Conservation (phyloP, 2,797 vertebrate genomes). For the Malurus leucopterus region DNA sequence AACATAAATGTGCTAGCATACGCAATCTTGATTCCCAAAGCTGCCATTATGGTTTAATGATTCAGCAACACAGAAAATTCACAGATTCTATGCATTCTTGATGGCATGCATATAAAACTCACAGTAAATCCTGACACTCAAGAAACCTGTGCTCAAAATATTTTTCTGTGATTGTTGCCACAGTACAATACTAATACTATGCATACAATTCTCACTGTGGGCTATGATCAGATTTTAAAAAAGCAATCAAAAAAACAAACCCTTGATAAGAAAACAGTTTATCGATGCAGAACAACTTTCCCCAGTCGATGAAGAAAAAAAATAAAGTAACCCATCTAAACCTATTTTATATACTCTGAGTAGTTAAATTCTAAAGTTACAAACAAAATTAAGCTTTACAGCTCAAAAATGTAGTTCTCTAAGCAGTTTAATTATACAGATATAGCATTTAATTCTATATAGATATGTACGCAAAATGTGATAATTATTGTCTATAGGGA, state of each 20-base stretch:
- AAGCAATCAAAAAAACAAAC: rapidly evolving
- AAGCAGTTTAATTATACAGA: not conserved
- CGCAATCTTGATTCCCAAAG: not conserved
- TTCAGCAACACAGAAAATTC: not conserved
- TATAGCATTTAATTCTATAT: not conserved
- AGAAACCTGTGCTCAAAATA: not conserved
- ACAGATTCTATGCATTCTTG: not conserved
- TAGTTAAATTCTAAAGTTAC: not conserved
- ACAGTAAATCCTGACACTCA: not conserved
- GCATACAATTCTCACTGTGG: not conserved
- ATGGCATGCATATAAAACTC: not conserved
- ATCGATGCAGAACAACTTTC: not conserved
- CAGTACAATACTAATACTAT: not conserved
- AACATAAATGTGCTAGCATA: not conserved
- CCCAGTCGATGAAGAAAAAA: not conserved
- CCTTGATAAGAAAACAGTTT: not conserved
- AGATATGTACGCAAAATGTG: not conserved
- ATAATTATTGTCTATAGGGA: not conserved
- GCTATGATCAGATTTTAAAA: not conserved
- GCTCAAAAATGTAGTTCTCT: not conserved
- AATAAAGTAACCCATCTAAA: not conserved
- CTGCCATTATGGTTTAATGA: not conserved
- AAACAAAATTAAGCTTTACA: not conserved
- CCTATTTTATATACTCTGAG: not conserved
- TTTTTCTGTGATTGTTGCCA: not conserved